Evolutionary conservation across 2,888 invertebrate species (phyloP), one percentile per base, ranked within the genome.

Genomic region (Drosophila suboccidentalis): DNA sequence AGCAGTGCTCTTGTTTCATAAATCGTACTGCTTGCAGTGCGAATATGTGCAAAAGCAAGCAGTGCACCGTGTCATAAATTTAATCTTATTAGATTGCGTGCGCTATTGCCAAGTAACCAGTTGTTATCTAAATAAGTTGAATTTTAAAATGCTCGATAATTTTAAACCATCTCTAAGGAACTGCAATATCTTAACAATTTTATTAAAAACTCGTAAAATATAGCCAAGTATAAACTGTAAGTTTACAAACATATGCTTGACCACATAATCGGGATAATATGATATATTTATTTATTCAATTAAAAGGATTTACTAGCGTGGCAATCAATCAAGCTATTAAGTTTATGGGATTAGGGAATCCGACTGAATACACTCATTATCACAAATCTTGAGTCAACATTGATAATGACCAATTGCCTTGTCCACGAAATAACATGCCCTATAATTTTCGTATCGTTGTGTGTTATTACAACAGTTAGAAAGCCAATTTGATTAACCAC

Each of bases 401-500:
- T 59, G 62, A 79, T 78, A 76, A 76, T 76, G 65, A 64, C 79
- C 76, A 78, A 78, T 76, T 76, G 76, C 46, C 59, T 47, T 47
- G 44, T 17, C 60, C 41, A 38, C 44, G 36, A 19, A 17, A 50
- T n/a, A 39, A 26, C 26, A 26, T 6, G 26, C 38, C 44, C 54
- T 29, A 41, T n/a, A 22, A 69, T 78, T 68, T 68, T 44, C 39
- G 47, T 58, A 62, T 50, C 47, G 50, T 59, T 61, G 41, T 63
- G 51, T 49, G 55, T 19, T 47, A 57, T 74, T 65, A 78, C 50
- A 63, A 38, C 58, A 50, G 67, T 76, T 66, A 46, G 46, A 26
- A 54, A 58, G 26, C 34, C 46, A 66, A 67, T 78, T 83, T 88
- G 80, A 86, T 88, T 82, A 88, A 72, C 83, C 75, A 78, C 84